phyloP scores from a whole-genome alignment of 1,140 invertebrate species.

The Panulirus ornatus region DNA sequence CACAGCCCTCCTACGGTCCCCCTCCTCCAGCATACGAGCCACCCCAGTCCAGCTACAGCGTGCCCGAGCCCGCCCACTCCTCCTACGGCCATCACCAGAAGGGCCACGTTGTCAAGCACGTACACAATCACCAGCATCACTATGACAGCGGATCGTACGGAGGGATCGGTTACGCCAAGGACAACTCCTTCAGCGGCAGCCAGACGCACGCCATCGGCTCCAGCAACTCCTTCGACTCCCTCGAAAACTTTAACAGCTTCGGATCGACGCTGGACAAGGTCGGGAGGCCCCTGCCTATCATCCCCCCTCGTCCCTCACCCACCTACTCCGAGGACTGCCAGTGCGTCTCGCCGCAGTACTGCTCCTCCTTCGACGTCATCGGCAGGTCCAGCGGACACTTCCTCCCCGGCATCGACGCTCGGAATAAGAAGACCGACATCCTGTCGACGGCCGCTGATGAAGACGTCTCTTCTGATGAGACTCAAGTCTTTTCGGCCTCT shows the following conservation, averaged over 20 bases:
- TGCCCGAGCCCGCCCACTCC: not conserved
- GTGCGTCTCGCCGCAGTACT: slow-evolving; percentile 45
- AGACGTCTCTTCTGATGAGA: slow-evolving; percentile 1
- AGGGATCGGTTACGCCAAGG: slow-evolving; percentile 15
- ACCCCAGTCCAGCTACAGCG: slow-evolving; percentile 5
- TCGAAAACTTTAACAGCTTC: not conserved
- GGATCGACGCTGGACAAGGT: slow-evolving; percentile 1
- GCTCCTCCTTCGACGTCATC: slow-evolving; percentile 38
- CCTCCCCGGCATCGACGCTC: slow-evolving; percentile 27
- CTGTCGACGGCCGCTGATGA: slow-evolving; percentile 41
- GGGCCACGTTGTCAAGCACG: slow-evolving; percentile 17
- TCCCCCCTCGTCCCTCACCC: slow-evolving; percentile 6
- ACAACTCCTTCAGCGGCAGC: slow-evolving; percentile 28
- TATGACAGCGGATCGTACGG: not conserved
- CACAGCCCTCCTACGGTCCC: not conserved
- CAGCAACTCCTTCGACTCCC: not conserved
- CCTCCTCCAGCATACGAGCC: slow-evolving; percentile 6
- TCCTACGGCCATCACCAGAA: slow-evolving; percentile 28
- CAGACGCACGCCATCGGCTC: not conserved
- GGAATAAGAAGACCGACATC: slow-evolving; percentile 39
- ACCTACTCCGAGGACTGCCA: slow-evolving; percentile 39
- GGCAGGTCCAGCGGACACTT: slow-evolving; percentile 13
- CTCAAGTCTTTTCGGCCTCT: slow-evolving; percentile 6
- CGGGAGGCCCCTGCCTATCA: slow-evolving; percentile 5
- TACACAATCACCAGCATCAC: slow-evolving; percentile 58